Evolutionary conservation across 64 coral and sea anemone genomes (phyloP).

Genomic region (Pocillopora verrucosa): DNA sequence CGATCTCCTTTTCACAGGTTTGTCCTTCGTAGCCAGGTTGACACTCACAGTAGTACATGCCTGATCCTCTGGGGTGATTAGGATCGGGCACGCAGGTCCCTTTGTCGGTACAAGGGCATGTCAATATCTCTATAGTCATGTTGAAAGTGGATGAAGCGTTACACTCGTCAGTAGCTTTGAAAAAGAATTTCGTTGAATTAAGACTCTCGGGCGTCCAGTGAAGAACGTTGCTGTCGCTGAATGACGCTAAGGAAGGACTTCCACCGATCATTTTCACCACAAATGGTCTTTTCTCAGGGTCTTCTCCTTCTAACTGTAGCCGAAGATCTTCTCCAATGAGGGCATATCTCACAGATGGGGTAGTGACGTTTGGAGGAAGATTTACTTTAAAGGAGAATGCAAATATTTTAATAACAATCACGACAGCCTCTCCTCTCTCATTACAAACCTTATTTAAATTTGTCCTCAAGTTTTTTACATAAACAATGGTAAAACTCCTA

Average conservation of each 20-base stretch:
- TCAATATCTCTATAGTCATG: constrained; percentile 40
- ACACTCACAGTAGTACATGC: constrained; percentile 11
- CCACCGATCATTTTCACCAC: neutral
- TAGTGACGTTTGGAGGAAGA: neutral
- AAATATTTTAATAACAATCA: neutral
- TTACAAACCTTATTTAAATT: too few relatives aligned
- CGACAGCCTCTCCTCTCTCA: too few relatives aligned
- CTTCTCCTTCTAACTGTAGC: constrained; percentile 11
- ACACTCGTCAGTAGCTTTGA: constrained; percentile 62
- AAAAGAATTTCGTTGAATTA: constrained; percentile 22
- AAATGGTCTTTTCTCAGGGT: neutral
- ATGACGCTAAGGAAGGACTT: neutral
- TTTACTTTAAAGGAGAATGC: neutral
- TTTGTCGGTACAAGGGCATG: constrained; percentile 17
- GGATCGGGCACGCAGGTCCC: constrained; percentile 30
- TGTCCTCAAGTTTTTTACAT: too few relatives aligned
- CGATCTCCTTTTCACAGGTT: neutral
- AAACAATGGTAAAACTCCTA: too few relatives aligned
- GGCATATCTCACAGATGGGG: neutral
- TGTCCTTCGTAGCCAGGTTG: constrained; percentile 20
- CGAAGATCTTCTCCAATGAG: constrained; percentile 7
- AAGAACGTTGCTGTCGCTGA: constrained; percentile 5
- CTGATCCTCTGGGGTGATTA: constrained; percentile 30
- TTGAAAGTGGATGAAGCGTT: constrained; percentile 54
- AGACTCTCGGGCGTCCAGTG: constrained; percentile 15